phyloP scores from a whole-genome alignment of 2,888 invertebrate genomes.

The Aelia acuminata region DNA sequence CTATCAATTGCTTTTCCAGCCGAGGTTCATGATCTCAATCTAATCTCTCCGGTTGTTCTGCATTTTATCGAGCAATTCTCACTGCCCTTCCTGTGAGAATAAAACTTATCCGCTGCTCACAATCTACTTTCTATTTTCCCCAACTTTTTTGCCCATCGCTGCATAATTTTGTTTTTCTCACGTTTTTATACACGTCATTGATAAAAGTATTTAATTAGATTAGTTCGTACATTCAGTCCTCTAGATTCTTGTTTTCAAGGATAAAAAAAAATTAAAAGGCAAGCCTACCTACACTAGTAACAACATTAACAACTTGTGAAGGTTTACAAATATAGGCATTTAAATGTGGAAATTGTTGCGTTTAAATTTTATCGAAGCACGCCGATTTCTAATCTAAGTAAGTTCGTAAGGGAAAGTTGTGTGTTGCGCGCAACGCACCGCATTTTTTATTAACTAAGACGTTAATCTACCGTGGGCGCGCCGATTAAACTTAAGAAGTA shows the following conservation, averaged over 20 bases:
- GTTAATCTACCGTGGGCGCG: too few species aligned
- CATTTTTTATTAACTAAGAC: too few species aligned
- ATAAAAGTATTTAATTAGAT: background rate
- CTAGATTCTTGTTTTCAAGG: background rate
- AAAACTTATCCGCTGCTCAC: background rate
- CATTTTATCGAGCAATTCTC: background rate
- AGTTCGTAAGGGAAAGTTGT: too few species aligned
- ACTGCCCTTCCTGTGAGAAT: slow-evolving; percentile 4
- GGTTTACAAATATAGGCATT: too few species aligned
- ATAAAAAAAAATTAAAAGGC: too few species aligned
- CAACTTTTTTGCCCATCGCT: background rate
- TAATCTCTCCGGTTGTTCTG: background rate
- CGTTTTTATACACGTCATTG: background rate
- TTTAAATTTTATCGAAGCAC: too few species aligned
- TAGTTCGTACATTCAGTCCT: background rate
- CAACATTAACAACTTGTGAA: too few species aligned
- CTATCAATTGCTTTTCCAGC: background rate
- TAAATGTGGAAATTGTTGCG: too few species aligned
- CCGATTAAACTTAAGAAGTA: too few species aligned
- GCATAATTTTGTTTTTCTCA: background rate
- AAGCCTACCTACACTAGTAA: too few species aligned
- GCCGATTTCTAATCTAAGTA: too few species aligned
- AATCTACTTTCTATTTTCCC: slow-evolving; percentile 8
- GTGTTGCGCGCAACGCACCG: too few species aligned
- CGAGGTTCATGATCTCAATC: background rate